These are phyloP conservation scores for Lasioglossum oenotherae DNA, from an alignment of 2,888 invertebrate genomes.

Conservation along the genomic window DNA sequence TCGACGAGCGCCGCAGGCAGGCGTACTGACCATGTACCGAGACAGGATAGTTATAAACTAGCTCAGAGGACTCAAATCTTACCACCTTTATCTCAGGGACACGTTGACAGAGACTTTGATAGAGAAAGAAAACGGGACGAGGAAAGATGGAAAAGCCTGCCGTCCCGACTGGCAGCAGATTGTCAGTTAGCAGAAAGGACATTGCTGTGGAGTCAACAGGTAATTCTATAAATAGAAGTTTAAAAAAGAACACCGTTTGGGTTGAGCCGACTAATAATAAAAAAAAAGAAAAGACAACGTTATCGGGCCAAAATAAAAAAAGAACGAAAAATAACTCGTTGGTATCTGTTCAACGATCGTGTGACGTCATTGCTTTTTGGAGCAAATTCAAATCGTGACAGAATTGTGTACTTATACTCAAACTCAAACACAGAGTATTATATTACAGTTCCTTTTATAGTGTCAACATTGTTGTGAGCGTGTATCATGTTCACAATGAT, in stretches of 20 bases:
- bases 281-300: conserved; percentile 28
- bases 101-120: conserved; percentile 76
- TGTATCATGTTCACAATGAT: conserved; percentile 61
- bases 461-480: conserved; percentile 66
- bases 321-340: conserved; percentile 55
- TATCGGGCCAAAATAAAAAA: conserved; percentile 45
- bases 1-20: conserved; percentile 63
- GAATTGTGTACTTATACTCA: conserved; percentile 51
- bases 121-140: conserved; percentile 80
- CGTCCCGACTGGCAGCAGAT: conserved; percentile 80
- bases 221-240: conserved; percentile 76
- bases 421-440: conserved; percentile 51
- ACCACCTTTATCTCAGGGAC: conserved; percentile 88
- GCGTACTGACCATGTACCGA: conserved; percentile 89
- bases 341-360: conserved; percentile 48
- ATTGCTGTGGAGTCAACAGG: conserved; percentile 82
- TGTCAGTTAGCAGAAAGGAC: conserved; percentile 82
- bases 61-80: conserved; percentile 94
- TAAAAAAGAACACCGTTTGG: conserved; percentile 43
- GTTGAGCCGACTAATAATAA: conserved; percentile 40
- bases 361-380: conserved; percentile 53
- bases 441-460: conserved; percentile 55
- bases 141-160: conserved; percentile 82
- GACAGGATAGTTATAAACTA: conserved; percentile 95
- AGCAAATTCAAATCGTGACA: conserved; percentile 48